Evolutionary conservation across 2,888 invertebrate species (phyloP).

Genomic region (Philaethria dido): DNA sequence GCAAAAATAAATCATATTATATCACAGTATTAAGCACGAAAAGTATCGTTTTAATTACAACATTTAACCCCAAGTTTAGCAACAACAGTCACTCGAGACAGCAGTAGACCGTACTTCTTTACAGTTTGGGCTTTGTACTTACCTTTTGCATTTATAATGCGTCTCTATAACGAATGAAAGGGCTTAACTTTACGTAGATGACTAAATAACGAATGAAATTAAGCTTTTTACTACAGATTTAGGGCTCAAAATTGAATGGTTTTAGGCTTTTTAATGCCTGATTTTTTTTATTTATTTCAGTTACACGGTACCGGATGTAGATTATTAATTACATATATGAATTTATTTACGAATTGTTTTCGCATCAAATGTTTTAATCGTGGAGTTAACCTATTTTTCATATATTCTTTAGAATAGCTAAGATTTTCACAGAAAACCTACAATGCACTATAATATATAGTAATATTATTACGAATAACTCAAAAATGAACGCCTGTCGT

Average conservation of each 20-base stretch:
- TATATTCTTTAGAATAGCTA: background rate
- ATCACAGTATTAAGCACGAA: background rate
- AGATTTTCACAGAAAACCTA: no score
- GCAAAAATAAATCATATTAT: constrained; percentile 4
- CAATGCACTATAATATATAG: no score
- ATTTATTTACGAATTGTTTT: constrained; percentile 6
- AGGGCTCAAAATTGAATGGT: background rate
- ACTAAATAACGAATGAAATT: background rate
- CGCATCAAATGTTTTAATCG: background rate
- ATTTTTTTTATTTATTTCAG: constrained; percentile 11
- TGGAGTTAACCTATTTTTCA: constrained; percentile 6
- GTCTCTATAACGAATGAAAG: constrained; percentile 24
- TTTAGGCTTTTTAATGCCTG: constrained; percentile 6
- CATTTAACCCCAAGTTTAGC: constrained; percentile 36
- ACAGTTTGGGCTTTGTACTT: constrained; percentile 34
- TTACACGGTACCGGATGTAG: constrained; percentile 13
- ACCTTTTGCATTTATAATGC: constrained; percentile 42
- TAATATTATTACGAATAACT: no score
- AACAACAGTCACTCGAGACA: constrained; percentile 41
- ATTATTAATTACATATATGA: constrained; percentile 24
- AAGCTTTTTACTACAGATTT: background rate
- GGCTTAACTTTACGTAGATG: constrained; percentile 18
- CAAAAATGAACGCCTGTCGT: no score
- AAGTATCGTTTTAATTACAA: constrained; percentile 41
- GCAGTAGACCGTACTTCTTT: constrained; percentile 38